Conservation (phyloP, 30 jellyfish, hydroid and myxozoan genomes). For the Morbakka virulenta region DNA sequence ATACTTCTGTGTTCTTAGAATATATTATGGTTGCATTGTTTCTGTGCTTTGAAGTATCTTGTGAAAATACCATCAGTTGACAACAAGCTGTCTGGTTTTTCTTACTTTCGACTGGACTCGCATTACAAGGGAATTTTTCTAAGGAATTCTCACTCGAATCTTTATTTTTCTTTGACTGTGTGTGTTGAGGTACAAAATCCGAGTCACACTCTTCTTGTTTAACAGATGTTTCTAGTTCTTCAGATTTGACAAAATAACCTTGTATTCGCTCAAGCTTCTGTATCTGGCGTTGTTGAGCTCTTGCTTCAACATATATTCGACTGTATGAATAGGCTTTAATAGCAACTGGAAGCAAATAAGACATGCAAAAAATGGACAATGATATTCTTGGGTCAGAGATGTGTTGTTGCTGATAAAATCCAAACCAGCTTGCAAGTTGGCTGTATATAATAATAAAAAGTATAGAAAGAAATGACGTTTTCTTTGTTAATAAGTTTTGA, state of each 20-base stretch:
- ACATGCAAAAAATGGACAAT: constrained; percentile 13
- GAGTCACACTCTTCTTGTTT: too few species aligned
- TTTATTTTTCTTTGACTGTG: too few species aligned
- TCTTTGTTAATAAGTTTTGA: constrained; percentile 50
- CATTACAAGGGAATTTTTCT: too few species aligned
- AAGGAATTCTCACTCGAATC: too few species aligned
- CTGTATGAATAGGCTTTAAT: constrained; percentile 62
- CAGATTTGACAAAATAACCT: not conserved
- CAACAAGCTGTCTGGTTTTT: too few species aligned
- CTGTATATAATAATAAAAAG: constrained; percentile 39
- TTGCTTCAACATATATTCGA: constrained; percentile 55
- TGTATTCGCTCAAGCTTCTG: not conserved
- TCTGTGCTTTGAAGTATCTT: too few species aligned
- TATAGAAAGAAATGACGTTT: constrained; percentile 12
- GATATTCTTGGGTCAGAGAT: not conserved
- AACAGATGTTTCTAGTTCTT: too few species aligned
- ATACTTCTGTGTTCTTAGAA: too few species aligned
- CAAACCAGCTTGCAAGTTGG: constrained; percentile 10
- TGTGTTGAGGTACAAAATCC: too few species aligned
- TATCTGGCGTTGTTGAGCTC: constrained; percentile 15
- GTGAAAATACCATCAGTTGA: too few species aligned
- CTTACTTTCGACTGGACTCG: too few species aligned
- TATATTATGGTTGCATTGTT: too few species aligned
- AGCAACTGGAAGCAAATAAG: constrained; percentile 70
- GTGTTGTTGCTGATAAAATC: not conserved